Evolutionary conservation across 92 coral and sea anemone genomes (phyloP), one percentile per base, ranked within the genome.

Genomic region (Heteractis magnifica): DNA sequence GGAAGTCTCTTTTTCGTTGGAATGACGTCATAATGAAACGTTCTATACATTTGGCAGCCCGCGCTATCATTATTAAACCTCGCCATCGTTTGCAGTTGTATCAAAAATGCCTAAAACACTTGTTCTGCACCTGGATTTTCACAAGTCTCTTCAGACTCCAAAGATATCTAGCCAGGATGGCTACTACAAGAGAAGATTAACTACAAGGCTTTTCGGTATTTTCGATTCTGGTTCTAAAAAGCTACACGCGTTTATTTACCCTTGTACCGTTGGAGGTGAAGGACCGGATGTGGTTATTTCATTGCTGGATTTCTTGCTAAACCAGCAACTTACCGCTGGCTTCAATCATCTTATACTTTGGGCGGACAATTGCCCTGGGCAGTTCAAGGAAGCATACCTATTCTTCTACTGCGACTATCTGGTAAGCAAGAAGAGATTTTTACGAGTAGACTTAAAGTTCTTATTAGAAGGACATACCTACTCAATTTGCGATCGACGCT

Each of bases 391-490:
- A 26, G 26, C 12, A 41, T 85, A 19, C 41, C 59, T 85, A 7
- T 85, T 78, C n/a, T 78, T 84, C 19, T 52, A 18, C 51, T 49
- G 68, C 34, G 77, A 78, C 9, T 52, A 68, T 51, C 34, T 77
- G 12, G 48, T 78, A 16, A 80, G 50, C 14, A 16, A n/a, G 9
- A 78, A 72, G 48, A 55, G 77, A 12, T 79, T 86, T 48, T 26
- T 55, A 21, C 20, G 71, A 72, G 62, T 76, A 26, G 85, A 86
- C 49, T 23, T 86, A 8, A 80, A 86, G 52, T 80, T 86, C 51
- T 80, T 86, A 21, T 13, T 80, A 8, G 86, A 86, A 77, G 89
- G 89, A 5, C 85, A 86, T 80, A 80, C 85, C 3, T 86, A 80
- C 51, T 72, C 81, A 18, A 82, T 86, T 81, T 74, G 81, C 51